These are phyloP conservation scores for Callyntrura guangdongensis DNA, from an alignment of 2,888 invertebrate species.

Conservation along the genomic window DNA sequence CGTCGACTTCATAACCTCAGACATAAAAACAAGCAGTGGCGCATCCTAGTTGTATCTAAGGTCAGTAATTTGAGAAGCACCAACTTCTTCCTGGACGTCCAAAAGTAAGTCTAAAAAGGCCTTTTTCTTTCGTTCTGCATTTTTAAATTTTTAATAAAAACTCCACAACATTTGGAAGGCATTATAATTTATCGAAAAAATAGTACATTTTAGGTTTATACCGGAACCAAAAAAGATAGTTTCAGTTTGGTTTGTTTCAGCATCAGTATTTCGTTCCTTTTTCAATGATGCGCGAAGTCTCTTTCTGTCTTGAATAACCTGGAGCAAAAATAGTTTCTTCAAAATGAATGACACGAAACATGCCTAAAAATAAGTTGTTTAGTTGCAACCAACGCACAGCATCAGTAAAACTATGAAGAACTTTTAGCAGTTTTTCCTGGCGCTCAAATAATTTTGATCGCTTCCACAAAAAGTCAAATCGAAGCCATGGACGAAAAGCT, in stretches of 20 bases:
- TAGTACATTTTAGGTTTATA: no score
- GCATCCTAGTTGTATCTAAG: conserved; percentile 85
- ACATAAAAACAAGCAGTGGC: conserved; percentile 84
- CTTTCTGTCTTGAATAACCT: conserved; percentile 78
- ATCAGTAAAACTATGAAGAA: conserved; percentile 88
- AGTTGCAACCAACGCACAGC: not conserved
- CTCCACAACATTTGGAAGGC: no score
- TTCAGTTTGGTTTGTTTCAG: conserved; percentile 22
- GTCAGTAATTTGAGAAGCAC: conserved; percentile 87
- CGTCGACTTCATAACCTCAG: conserved; percentile 69
- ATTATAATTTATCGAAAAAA: no score
- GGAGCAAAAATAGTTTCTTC: not conserved
- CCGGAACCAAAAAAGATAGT: conserved; percentile 56
- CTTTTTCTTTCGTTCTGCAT: not conserved
- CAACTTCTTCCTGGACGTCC: conserved; percentile 85
- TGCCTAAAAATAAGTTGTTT: not conserved
- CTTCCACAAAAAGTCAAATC: conserved; percentile 87
- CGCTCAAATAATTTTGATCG: conserved; percentile 86
- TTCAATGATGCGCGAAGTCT: not conserved
- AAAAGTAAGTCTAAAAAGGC: conserved; percentile 18
- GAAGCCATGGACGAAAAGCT: conserved; percentile 88
- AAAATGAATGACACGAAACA: not conserved
- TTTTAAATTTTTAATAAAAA: not conserved
- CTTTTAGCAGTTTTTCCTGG: conserved; percentile 86
- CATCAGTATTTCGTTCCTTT: not conserved